Evolutionary conservation across 2,113 vertebrate genomes (phyloP), one percentile per base, ranked within the genome.

Genomic region (Psittacula cyanocephala): DNA sequence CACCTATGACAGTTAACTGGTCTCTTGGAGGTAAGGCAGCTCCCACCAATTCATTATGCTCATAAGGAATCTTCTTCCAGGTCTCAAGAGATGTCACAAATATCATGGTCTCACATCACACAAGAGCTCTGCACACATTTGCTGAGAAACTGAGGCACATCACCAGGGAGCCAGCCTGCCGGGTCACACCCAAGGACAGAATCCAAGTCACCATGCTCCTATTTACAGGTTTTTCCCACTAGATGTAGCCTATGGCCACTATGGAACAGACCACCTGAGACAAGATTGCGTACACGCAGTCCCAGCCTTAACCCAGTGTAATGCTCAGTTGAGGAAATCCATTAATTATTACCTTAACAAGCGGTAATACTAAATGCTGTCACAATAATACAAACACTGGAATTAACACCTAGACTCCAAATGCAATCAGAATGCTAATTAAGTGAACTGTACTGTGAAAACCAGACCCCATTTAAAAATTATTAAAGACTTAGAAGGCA

Each of bases 141-240:
- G 17, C 47, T 23, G 24, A 49, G 67, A 78, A 82, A 55, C 23
- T 49, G 33, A 72, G 55, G 64, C 44, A 65, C 37, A 28, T 31
- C 24, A 16, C 22, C 0, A 0, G 2, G 53, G 53, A 55, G 18
- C 52, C 29, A 55, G 18, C 29, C 53, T 31, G 29, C 53, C 5
- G 2, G 29, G 16, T 16, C 60, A 79, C 29, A 39, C 18, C 20
- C 0, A 2, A 71, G 43, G 72, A 44, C 18, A 46, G 27, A 74
- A 64, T 28, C 52, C 59, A 41, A 11, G 2, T 5, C 35, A 39
- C 53, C 4, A 1, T 23, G 11, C 23, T 81, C 13, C 27, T 52
- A 17, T 46, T 44, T 9, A 19, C 1, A 71, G 31, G 7, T 6
- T 55, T 49, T 80, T 23, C 39, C 43, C 41, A 17, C 4, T 29